Conservation (phyloP, 2,888 invertebrate species). For the Pyrrhia umbra region DNA sequence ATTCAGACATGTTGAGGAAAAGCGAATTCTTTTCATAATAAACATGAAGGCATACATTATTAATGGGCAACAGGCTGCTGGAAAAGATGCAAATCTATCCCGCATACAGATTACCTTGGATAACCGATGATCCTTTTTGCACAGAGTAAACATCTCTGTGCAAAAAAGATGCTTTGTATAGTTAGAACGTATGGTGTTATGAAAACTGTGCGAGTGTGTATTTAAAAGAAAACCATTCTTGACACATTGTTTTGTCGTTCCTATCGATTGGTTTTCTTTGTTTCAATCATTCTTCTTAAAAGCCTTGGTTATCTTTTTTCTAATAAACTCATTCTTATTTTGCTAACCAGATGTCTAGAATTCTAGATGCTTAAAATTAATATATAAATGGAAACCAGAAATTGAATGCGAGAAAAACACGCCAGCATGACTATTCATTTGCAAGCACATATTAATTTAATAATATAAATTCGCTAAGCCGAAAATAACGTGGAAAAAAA, state of each 20-base stretch:
- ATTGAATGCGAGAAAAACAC: conserved; percentile 23
- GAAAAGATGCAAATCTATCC: too few species aligned
- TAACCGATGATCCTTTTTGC: not conserved
- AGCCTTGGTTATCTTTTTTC: not conserved
- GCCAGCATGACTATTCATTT: conserved; percentile 42
- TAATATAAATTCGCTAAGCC: conserved; percentile 45
- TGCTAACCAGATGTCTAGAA: not conserved
- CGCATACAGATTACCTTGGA: too few species aligned
- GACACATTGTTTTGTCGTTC: not conserved
- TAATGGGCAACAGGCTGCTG: too few species aligned
- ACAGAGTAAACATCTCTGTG: too few species aligned
- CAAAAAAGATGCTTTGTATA: not conserved
- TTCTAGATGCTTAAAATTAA: not conserved
- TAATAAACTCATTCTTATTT: not conserved
- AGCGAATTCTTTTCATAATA: too few species aligned
- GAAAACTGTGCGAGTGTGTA: not conserved
- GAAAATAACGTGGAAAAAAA: conserved; percentile 15
- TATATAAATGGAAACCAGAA: not conserved
- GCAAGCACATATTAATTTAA: conserved; percentile 24
- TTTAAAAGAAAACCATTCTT: not conserved
- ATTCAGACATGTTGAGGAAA: too few species aligned
- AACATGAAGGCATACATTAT: too few species aligned
- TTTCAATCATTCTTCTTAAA: not conserved
- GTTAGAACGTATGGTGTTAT: not conserved
- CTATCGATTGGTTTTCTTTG: not conserved